Base-by-base conservation (phyloP, 2,113 vertebrate species). In the Indicator indicator region DNA sequence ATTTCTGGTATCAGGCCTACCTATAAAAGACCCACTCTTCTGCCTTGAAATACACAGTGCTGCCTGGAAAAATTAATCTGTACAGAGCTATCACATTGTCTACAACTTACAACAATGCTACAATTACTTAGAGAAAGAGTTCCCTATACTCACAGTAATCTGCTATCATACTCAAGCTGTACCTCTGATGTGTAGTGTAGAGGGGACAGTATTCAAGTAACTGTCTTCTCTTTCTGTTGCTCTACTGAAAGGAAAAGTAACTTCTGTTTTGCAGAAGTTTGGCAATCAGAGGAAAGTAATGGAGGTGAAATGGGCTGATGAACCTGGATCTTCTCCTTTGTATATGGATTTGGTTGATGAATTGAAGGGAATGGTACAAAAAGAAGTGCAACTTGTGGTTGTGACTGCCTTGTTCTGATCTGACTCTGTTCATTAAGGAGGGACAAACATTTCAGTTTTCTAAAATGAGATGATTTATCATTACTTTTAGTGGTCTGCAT, bases 261-360 rank as follows among this genome's bases (percentile, higher is more conserved):
- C 36, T 88, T 48, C 21, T 67, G 24, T n/a, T 78, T 78, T 72
- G 13, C 11, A 85, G 8, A 10, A 58, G 26, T 6, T 30, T 62
- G 27, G 55, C n/a, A 76, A 8, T 4, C n/a, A 62, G 17, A 65
- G 33, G 38, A 87, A 73, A 20, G 54, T 0, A 12, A 60, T 13
- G 38, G 54, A n/a, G 44, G 67, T 16, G 28, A 88, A 77, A 10
- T 21, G 6, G 24, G 5, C 11, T 38, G 56, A n/a, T 36, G 48
- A 68, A 64, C 3, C 2, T 12, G 5, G 10, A 3, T 23, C 13
- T 87, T 7, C 24, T 68, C 9, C 21, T 59, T 16, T 0, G 0
- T 0, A 0, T 56, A 62, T 52, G 26, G 7, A 3, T 56, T 83
- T 33, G 16, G 30, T 9, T 64, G 48, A 10, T 58, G 32, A 88